Conservation (phyloP, 2,797 vertebrate species). For the Eulemur albifrons region DNA sequence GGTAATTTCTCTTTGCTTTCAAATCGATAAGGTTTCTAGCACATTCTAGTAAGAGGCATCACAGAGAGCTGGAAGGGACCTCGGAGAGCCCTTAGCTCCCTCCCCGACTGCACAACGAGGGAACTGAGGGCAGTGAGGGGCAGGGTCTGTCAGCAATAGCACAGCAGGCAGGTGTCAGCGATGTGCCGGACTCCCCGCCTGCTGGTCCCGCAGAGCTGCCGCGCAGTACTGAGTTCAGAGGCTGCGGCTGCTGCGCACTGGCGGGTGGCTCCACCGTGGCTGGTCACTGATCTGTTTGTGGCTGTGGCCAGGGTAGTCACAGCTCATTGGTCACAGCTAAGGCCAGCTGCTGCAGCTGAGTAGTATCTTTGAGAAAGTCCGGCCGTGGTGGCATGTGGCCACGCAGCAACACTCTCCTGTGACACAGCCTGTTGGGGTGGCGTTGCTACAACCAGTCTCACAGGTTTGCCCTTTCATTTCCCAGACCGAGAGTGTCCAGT, state of each 20-base stretch:
- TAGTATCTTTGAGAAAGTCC: neutral
- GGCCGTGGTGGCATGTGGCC: neutral
- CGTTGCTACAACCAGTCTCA: rapidly evolving
- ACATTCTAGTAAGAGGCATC: conserved; percentile 25
- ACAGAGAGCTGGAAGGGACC: neutral
- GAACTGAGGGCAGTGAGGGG: rapidly evolving
- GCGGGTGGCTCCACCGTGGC: neutral
- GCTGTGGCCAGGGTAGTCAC: neutral
- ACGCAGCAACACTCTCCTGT: neutral
- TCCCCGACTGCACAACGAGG: neutral
- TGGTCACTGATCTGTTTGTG: neutral
- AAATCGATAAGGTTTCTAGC: neutral
- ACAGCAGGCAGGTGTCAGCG: neutral
- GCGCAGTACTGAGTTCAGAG: rapidly evolving
- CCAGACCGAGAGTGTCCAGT: rapidly evolving
- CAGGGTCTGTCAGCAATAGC: neutral
- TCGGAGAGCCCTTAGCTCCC: neutral
- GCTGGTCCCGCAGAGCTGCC: neutral
- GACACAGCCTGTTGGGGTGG: neutral
- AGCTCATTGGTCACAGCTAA: neutral
- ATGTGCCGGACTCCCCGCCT: neutral
- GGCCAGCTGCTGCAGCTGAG: neutral
- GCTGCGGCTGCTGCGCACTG: neutral
- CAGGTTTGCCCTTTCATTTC: neutral
- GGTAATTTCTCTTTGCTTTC: neutral